Evolutionary conservation across 1,140 invertebrate genomes (phyloP), one percentile per base, ranked within the genome.

Genomic region (Ganaspis sp.): DNA sequence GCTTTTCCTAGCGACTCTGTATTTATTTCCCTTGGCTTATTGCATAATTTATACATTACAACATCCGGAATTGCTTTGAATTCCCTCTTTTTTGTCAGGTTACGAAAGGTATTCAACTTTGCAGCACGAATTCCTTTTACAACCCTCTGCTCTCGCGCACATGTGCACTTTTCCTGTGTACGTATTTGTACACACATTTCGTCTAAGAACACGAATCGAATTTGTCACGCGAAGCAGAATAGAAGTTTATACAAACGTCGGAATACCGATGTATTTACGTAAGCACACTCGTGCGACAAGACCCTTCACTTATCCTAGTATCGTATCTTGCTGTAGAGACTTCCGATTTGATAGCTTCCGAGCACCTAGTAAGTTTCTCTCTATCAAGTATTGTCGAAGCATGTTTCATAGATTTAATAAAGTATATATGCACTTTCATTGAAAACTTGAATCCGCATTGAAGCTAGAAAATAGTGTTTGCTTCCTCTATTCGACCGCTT

Each of bases 141-240:
- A 64, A 64, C 12, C 58, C 58, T 64, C 58, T 64, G 21, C 58
- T 64, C 15, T 34, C 58, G 58, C 15, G 5, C 21, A 58, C 54
- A 58, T 26, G 53, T 54, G 53, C 53, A 54, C 19, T 54, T 54
- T 54, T 23, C 53, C 21, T 34, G 8, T 40, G 42, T n/a, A 45
- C n/a, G 4, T 45, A 45, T 45, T 64, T 64, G 58, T 64, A 64
- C 58, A 64, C 23, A 64, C 23, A 64, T 64, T 64, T 21, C 58
- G 23, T 29, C 23, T 29, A 29, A 29, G 58, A 64, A 64, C 58
- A 64, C 58, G 58, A 64, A 64, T 64, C 58, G 58, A 64, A 64
- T 64, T 64, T 64, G 58, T 64, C 58, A 64, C 58, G 58, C 26
- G 58, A 64, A 64, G 58, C 58, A 64, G 58, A 64, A 64, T 64